phyloP scores from a whole-genome alignment of 1,140 invertebrate species.

The Sipha flava region DNA sequence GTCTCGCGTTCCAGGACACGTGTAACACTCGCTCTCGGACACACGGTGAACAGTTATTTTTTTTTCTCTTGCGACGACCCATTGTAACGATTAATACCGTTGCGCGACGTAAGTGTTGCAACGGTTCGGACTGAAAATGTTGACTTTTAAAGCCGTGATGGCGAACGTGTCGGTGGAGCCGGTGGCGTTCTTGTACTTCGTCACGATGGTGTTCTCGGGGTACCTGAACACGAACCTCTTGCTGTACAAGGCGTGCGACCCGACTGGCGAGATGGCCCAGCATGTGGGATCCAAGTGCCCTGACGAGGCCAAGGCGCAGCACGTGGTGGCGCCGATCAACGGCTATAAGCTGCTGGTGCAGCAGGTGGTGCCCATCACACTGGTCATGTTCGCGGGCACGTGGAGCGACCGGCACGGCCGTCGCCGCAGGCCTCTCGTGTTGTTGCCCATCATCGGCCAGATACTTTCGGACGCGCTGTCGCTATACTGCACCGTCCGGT shows the following conservation, averaged over 20 bases:
- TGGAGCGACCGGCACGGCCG: slow-evolving; percentile 38
- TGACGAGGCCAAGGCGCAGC: slow-evolving; percentile 35
- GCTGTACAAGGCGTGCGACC: slow-evolving; percentile 35
- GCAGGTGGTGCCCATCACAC: slow-evolving; percentile 37
- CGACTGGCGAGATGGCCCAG: neutral
- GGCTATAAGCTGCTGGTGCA: slow-evolving; percentile 36
- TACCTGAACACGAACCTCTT: slow-evolving; percentile 26
- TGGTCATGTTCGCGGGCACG: slow-evolving; percentile 37
- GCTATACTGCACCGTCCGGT: neutral
- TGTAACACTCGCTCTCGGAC: no score
- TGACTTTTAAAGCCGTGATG: neutral
- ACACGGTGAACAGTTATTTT: no score
- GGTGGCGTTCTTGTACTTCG: slow-evolving; percentile 33
- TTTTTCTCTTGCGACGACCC: no score
- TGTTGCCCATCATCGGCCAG: slow-evolving; percentile 41
- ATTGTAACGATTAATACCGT: no score
- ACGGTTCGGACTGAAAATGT: neutral
- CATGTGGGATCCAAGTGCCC: neutral
- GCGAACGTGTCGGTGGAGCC: slow-evolving; percentile 31
- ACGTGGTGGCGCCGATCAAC: slow-evolving; percentile 37
- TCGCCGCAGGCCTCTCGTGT: slow-evolving; percentile 45
- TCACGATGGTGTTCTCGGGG: slow-evolving; percentile 11
- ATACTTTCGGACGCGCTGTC: neutral
- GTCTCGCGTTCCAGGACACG: no score
- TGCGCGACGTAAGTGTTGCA: neutral